Conservation (phyloP, 64 coral and sea anemone species). For the Stylophora pistillata region DNA sequence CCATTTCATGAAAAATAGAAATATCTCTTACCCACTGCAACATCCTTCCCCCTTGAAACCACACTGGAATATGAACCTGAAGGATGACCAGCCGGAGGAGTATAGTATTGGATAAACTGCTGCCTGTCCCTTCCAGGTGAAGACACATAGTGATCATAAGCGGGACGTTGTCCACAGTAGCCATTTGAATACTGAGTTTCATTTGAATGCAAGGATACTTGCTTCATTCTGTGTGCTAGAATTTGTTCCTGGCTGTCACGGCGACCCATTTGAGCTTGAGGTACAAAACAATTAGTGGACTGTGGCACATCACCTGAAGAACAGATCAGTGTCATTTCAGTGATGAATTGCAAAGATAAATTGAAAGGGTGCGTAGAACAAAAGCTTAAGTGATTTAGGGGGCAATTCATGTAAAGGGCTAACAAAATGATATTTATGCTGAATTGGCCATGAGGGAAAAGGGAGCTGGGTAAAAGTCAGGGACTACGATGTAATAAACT, state of each 20-base stretch:
- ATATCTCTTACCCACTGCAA: constrained; percentile 11
- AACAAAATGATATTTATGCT: too few species aligned
- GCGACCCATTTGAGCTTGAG: constrained; percentile 14
- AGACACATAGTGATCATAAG: constrained; percentile 17
- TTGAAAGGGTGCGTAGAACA: background rate
- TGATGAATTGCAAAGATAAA: background rate
- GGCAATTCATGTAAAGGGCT: too few species aligned
- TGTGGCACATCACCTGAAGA: constrained; percentile 47
- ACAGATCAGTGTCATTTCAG: background rate
- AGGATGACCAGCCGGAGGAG: background rate
- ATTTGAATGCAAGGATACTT: constrained; percentile 12
- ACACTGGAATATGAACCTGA: constrained; percentile 30
- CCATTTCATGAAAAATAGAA: background rate
- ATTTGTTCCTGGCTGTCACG: constrained; percentile 41
- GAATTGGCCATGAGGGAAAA: too few species aligned
- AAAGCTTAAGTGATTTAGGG: too few species aligned
- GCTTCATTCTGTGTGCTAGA: constrained; percentile 55
- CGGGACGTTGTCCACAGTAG: background rate
- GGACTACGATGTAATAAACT: too few species aligned
- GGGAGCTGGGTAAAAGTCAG: too few species aligned
- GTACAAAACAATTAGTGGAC: background rate
- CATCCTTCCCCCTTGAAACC: constrained; percentile 27
- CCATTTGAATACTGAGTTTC: background rate
- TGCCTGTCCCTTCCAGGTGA: constrained; percentile 1
- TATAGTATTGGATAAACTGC: background rate